These are phyloP conservation scores for Ariopsis seemanni DNA, from an alignment of 2,113 vertebrate species.

Conservation along the genomic window DNA sequence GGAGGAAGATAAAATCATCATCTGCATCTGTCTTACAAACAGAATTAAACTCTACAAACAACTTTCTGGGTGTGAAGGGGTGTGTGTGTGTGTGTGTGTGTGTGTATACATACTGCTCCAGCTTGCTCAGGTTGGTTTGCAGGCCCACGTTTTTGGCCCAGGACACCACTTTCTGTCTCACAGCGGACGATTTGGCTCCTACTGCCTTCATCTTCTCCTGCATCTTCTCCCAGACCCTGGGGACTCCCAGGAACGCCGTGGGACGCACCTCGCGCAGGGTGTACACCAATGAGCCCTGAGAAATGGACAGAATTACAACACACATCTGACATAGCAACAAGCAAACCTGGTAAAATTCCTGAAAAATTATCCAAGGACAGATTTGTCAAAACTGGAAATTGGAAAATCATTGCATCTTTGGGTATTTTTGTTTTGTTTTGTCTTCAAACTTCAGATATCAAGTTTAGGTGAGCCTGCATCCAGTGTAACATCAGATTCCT, in stretches of 20 bases:
- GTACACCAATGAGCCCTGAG: conserved; percentile 82
- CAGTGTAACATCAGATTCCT: neutral
- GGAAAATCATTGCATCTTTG: too few species aligned
- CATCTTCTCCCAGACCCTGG: conserved; percentile 95
- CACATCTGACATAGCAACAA: conserved; percentile 26
- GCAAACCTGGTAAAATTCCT: neutral
- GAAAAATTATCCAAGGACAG: neutral
- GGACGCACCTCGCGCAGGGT: conserved; percentile 87
- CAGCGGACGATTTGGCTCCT: conserved; percentile 72
- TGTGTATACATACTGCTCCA: conserved; percentile 77
- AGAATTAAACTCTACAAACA: neutral
- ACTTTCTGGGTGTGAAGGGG: too few species aligned
- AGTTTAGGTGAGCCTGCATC: too few species aligned
- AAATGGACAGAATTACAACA: neutral
- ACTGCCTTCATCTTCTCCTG: conserved; percentile 85
- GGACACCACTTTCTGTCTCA: conserved; percentile 77
- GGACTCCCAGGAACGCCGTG: conserved; percentile 88
- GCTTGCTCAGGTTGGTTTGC: conserved; percentile 77
- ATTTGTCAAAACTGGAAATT: neutral
- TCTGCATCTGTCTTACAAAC: neutral
- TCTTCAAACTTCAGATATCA: too few species aligned
- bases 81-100: neutral
- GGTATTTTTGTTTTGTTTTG: too few species aligned
- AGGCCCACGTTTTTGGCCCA: conserved; percentile 89
- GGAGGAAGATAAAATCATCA: neutral